These are phyloP conservation scores for Melinaea menophilus DNA, from an alignment of 2,888 invertebrate species.

Conservation along the genomic window DNA sequence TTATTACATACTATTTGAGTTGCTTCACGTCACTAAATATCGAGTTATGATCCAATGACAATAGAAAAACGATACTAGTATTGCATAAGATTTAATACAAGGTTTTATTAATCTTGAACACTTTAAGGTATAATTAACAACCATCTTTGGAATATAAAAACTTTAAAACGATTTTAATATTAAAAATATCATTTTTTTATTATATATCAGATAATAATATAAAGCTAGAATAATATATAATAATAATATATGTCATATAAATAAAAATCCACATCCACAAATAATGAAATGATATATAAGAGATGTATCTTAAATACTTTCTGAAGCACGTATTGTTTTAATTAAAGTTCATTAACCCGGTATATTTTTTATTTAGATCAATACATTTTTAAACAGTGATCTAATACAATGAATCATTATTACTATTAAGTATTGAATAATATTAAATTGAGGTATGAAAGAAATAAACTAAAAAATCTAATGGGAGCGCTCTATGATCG, in stretches of 20 bases:
- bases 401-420: conserved; percentile 36
- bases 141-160: too few relatives aligned
- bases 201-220: too few relatives aligned
- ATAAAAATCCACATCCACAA: background rate
- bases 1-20: conserved; percentile 54
- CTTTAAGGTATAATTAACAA: too few relatives aligned
- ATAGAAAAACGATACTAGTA: background rate
- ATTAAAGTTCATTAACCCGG: conserved; percentile 30
- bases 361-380: conserved; percentile 18
- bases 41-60: conserved; percentile 1
- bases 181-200: too few relatives aligned
- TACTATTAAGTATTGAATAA: conserved; percentile 10
- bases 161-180: too few relatives aligned
- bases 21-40: conserved; percentile 11
- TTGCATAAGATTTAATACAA: background rate
- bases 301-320: background rate
- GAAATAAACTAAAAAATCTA: too few relatives aligned
- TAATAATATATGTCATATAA: too few relatives aligned
- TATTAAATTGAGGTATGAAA: background rate
- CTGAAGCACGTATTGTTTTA: conserved; percentile 30
- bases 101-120: background rate
- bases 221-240: too few relatives aligned
- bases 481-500: too few relatives aligned
- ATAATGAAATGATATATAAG: background rate
- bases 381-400: conserved; percentile 37